Evolutionary conservation across 2,888 invertebrate genomes (phyloP).

Genomic region (Nomada fucata): DNA sequence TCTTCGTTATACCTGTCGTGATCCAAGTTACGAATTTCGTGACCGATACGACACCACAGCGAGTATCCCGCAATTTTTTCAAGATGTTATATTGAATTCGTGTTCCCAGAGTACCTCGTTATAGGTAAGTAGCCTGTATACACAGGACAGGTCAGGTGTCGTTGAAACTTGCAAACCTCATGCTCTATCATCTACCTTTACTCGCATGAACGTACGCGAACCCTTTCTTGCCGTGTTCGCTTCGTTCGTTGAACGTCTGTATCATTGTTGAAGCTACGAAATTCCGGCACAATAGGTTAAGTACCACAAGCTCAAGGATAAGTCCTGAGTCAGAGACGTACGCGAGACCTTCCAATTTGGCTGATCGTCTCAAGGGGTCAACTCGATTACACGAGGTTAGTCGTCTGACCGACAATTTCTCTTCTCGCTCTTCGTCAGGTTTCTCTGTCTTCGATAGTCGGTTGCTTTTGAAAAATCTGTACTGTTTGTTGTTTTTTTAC

Average conservation of each 20-base stretch:
- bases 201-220: not conserved
- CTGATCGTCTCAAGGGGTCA: conserved; percentile 77
- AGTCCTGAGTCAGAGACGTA: conserved; percentile 57
- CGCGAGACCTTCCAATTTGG: conserved; percentile 76
- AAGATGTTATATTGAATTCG: no score
- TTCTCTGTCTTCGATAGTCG: not conserved
- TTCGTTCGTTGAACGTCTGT: not conserved
- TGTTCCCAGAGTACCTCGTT: no score
- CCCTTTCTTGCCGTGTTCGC: not conserved
- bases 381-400: conserved; percentile 77
- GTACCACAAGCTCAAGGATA: conserved; percentile 40
- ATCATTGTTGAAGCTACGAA: not conserved
- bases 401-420: conserved; percentile 49
- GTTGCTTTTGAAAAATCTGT: not conserved
- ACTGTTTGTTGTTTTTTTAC: not conserved
- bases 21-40: no score
- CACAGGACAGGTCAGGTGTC: no score
- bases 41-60: no score
- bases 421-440: conserved; percentile 9
- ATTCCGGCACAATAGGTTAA: not conserved
- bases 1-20: no score
- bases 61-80: no score
- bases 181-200: not conserved
- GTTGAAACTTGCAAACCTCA: conserved; percentile 23
- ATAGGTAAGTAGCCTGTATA: no score